These are phyloP conservation scores for Drosophila ohnishii DNA, from an alignment of 1,140 invertebrate genomes.

Conservation along the genomic window DNA sequence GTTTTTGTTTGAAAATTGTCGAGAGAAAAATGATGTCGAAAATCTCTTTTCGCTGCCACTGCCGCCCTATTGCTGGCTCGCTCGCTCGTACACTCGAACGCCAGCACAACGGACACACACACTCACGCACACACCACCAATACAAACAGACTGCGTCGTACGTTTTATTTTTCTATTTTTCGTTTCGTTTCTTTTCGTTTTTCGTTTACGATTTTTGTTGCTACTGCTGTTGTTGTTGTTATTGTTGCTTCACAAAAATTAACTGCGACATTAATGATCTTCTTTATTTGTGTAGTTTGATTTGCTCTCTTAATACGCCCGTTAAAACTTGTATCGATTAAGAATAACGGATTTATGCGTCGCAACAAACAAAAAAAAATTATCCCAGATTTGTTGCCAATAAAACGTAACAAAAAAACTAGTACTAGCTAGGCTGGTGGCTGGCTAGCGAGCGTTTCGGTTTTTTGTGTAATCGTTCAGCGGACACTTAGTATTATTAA, in stretches of 20 bases:
- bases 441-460: slow-evolving; percentile 16
- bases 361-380: slow-evolving; percentile 49
- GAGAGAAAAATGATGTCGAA: slow-evolving; percentile 35
- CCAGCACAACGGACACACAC: slow-evolving; percentile 40
- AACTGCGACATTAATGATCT: slow-evolving; percentile 71
- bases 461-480: slow-evolving; percentile 35
- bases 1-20: slow-evolving; percentile 61
- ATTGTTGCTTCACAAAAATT: slow-evolving; percentile 65
- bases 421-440: slow-evolving; percentile 20
- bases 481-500: slow-evolving; percentile 38
- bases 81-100: slow-evolving; percentile 49
- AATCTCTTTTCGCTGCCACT: slow-evolving; percentile 52
- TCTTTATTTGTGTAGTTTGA: slow-evolving; percentile 22
- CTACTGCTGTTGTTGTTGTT: slow-evolving; percentile 27
- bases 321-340: slow-evolving; percentile 34
- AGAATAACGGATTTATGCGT: slow-evolving; percentile 37
- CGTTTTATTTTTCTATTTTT: slow-evolving; percentile 58
- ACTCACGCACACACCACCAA: slow-evolving; percentile 41
- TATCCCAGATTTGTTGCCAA: slow-evolving; percentile 19
- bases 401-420: slow-evolving; percentile 26
- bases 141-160: slow-evolving; percentile 62
- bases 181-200: slow-evolving; percentile 34
- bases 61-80: slow-evolving; percentile 63
- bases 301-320: slow-evolving; percentile 20
- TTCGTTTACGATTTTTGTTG: slow-evolving; percentile 58